phyloP scores from a whole-genome alignment of 1,140 invertebrate species.

The Dendroctonus ponderosae region DNA sequence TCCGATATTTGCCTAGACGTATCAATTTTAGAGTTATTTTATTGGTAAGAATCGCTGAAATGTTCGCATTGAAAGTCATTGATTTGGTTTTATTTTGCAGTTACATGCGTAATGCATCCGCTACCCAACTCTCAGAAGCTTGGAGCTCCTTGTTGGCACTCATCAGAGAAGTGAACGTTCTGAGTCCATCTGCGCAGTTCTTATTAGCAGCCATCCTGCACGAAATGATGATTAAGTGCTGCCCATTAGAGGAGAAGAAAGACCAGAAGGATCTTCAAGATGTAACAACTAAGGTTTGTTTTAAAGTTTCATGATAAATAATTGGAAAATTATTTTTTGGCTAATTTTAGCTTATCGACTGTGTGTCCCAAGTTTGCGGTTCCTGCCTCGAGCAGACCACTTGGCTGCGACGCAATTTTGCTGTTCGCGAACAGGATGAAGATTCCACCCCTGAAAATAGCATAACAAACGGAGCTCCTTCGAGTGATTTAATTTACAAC shows the following conservation, averaged over 20 bases:
- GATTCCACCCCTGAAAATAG: conserved; percentile 51
- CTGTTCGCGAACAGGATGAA: conserved; percentile 76
- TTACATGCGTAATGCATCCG: conserved; percentile 70
- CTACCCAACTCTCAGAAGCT: conserved; percentile 71
- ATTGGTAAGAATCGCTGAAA: conserved; percentile 50
- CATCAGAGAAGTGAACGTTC: conserved; percentile 70
- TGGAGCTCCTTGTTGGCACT: conserved; percentile 78
- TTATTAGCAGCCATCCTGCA: conserved; percentile 77
- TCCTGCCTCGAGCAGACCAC: conserved; percentile 88
- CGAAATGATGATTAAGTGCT: conserved; percentile 83
- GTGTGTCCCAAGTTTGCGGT: conserved; percentile 81
- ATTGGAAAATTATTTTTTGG: no score
- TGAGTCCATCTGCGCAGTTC: conserved; percentile 79
- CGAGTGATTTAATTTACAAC: conserved; percentile 36
- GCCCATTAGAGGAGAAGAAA: conserved; percentile 66
- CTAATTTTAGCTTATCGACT: conserved; percentile 69
- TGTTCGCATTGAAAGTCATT: background rate
- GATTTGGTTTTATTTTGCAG: conserved; percentile 48
- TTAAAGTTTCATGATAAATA: no score
- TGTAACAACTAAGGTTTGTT: conserved; percentile 63
- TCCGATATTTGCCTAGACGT: conserved; percentile 63
- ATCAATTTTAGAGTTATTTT: conserved; percentile 62
- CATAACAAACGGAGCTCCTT: conserved; percentile 37
- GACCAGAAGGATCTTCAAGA: conserved; percentile 82
- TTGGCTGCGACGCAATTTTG: conserved; percentile 84